phyloP scores from a whole-genome alignment of 2,888 invertebrate genomes.

The Mimas tiliae region DNA sequence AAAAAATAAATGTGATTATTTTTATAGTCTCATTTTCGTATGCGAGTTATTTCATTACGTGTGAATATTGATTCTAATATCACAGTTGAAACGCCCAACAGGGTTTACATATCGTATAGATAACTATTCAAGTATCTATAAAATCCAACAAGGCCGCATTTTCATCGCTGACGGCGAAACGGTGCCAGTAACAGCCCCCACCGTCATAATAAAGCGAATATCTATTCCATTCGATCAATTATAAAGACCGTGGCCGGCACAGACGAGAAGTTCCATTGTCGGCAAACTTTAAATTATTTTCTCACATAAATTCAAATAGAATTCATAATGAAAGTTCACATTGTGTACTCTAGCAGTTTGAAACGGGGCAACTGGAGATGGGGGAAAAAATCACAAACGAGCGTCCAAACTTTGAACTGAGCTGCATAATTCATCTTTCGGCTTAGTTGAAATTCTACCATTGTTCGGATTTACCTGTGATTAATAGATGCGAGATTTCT shows the following conservation, averaged over 20 bases:
- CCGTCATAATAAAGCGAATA: constrained; percentile 17
- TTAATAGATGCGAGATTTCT: constrained; percentile 45
- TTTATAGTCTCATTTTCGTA: no score
- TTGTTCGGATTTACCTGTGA: constrained; percentile 43
- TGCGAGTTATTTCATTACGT: no score
- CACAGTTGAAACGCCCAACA: no score
- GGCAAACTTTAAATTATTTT: constrained; percentile 49
- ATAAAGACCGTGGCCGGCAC: constrained; percentile 32
- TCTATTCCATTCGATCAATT: constrained; percentile 26
- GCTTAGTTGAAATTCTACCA: constrained; percentile 31
- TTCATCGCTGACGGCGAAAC: constrained; percentile 11
- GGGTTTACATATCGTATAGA: no score
- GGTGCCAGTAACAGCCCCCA: constrained; percentile 5
- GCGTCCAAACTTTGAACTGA: constrained; percentile 34
- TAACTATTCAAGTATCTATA: no score
- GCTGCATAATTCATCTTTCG: constrained; percentile 55
- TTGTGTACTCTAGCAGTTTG: constrained; percentile 42
- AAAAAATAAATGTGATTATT: no score
- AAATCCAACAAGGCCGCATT: neutral
- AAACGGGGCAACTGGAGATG: constrained; percentile 32
- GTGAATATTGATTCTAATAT: no score
- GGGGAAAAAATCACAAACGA: constrained; percentile 35
- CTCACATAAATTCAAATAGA: constrained; percentile 52
- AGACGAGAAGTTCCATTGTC: constrained; percentile 37
- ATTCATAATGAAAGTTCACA: constrained; percentile 50